A percentile compares a stretch with the other conserved stretches of the same genome.
phyloP scores from a whole-genome alignment of 2,797 vertebrate species.

The Lemur catta region DNA sequence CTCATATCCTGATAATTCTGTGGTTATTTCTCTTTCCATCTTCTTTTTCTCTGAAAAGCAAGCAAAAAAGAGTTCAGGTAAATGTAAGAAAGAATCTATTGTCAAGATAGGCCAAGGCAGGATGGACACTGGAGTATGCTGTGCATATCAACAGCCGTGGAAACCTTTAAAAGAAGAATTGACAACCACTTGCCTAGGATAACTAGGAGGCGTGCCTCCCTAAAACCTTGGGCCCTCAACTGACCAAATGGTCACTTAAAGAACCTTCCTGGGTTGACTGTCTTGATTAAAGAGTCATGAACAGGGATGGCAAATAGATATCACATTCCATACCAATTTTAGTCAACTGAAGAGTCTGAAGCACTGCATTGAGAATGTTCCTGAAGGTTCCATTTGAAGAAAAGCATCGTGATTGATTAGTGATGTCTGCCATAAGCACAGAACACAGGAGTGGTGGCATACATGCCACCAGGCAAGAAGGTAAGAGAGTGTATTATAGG shows the following conservation, averaged over 20 bases:
- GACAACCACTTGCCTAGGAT: neutral
- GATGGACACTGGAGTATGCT: too few species aligned
- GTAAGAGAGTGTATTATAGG: neutral
- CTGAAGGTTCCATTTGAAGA: neutral
- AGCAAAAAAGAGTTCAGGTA: neutral
- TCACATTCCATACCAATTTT: neutral
- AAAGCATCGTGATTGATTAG: neutral
- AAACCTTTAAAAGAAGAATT: neutral
- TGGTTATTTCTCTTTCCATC: neutral
- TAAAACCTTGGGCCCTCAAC: neutral
- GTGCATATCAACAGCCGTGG: neutral
- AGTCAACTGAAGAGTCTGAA: neutral
- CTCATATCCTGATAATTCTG: neutral
- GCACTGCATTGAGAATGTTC: neutral
- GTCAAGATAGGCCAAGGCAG: neutral
- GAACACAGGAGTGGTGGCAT: neutral
- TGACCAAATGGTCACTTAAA: neutral
- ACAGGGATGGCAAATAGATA: neutral
- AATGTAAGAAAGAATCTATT: neutral
- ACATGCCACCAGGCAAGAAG: neutral
- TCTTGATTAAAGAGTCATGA: neutral
- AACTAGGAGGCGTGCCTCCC: neutral
- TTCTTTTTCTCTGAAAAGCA: neutral
- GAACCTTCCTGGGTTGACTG: neutral
- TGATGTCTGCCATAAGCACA: slow-evolving; percentile 28